Base-by-base conservation (phyloP, 2,888 invertebrate genomes). In the Andrena chrysosceles region DNA sequence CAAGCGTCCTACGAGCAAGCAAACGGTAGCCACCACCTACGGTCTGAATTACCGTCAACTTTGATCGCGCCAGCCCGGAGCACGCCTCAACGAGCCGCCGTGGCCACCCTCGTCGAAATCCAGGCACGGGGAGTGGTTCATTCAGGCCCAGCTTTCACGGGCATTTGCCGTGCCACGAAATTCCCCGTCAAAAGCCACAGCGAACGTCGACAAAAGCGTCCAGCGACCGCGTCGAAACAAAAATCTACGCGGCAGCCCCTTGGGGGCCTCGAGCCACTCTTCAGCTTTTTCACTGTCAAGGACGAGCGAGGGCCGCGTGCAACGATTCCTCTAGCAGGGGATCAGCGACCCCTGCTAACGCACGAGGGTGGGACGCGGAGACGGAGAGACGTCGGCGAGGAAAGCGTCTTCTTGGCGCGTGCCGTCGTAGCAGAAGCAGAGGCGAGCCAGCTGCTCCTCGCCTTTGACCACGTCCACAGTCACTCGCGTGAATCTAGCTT, bases 221-320 rank as follows among this genome's bases (percentile, higher is more conserved):
- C 10, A 23, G n/a, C 56, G 31, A 16, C 42, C 5, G 42, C 16
- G 16, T 66, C 29, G n/a, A 71, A 33, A 56, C 56, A n/a, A 56
- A 77, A 71, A 63, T 71, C 42, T 26, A 52, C 54, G 8, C 20
- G 16, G 6, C 31, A 54, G n/a, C 63, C 59, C 54, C 8, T 42
- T n/a, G 60, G 62, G n/a, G 49, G 16, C 49, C 29, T 16, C 54
- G 26, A 59, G n/a, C 49, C 29, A 16, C 54, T 54, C 20, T 52
- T 52, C 54, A 23, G 42, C 42, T 42, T 42, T 54, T 54, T 54
- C 89, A 87, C 63, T 86, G 87, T 75, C 89, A 89, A 87, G 89
- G 88, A 73, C 83, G 77, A 70, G 60, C 69, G 84, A 75, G 81
- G 81, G 82, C 83, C 83, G 69, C 66, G 76, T 48, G 64, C 29